Evolutionary conservation across 2,888 invertebrate species (phyloP).

Genomic region (Eristalis arbustorum): DNA sequence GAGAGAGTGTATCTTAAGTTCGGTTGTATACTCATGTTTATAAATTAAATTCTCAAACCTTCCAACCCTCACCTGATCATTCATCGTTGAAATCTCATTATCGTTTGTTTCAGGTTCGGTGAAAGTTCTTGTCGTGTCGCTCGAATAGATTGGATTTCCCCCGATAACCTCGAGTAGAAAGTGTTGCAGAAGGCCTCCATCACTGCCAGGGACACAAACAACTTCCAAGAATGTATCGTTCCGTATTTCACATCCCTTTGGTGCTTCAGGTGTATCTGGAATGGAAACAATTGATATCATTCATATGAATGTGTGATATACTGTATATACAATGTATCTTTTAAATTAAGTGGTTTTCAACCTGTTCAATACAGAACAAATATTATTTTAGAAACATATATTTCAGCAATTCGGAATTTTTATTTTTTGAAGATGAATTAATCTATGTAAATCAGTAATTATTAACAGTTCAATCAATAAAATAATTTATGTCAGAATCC

Average conservation of each 20-base stretch:
- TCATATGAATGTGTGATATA: background rate
- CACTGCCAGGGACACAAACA: conserved; percentile 88
- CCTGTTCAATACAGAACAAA: background rate
- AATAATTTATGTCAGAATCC: too few relatives aligned
- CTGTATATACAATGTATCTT: conserved; percentile 28
- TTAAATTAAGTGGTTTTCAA: conserved; percentile 15
- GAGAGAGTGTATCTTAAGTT: conserved; percentile 47
- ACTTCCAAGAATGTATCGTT: conserved; percentile 86
- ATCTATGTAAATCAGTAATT: background rate
- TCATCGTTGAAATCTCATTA: conserved; percentile 84
- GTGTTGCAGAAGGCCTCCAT: conserved; percentile 90
- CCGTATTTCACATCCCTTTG: conserved; percentile 86
- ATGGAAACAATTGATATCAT: conserved; percentile 72
- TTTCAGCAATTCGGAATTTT: background rate
- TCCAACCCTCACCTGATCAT: conserved; percentile 83
- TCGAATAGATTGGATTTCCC: conserved; percentile 81
- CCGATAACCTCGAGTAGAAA: conserved; percentile 90
- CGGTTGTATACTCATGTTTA: conserved; percentile 65
- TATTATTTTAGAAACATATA: background rate
- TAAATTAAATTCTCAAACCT: conserved; percentile 68
- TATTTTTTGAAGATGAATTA: background rate
- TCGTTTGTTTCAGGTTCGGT: conserved; percentile 78
- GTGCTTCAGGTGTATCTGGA: conserved; percentile 88
- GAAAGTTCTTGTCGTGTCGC: conserved; percentile 79
- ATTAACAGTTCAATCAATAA: too few relatives aligned